Base-by-base conservation (phyloP, 2,113 vertebrate genomes). In the Promerops cafer region DNA sequence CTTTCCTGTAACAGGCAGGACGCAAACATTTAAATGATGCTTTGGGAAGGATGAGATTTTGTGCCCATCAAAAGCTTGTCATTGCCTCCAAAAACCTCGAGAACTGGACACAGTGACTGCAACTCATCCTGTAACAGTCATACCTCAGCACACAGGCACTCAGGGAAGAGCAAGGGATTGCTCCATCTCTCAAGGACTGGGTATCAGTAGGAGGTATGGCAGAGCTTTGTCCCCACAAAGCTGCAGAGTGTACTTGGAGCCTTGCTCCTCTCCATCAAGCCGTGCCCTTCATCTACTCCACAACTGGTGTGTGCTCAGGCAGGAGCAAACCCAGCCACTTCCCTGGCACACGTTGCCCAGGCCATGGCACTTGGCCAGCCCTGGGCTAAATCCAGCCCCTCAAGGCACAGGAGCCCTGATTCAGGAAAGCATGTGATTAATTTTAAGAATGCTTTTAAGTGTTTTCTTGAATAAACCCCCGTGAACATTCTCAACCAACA, bases 361-460 rank as follows among this genome's bases (percentile, higher is more conserved):
- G 14, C 33, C 37, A 35, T 0, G 0, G 68, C 82, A 31, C 52
- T 10, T 16, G 1, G 78, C 49, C 63, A 79, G 27, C 19, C 1
- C 33, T 5, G 35, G 40, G 64, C 69, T 39, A 40, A 54, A 45
- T 13, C 52, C 78, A 72, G 63, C 39, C 53, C 93, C 59, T 82
- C 13, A 22, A 15, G n/a, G 81, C 77, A 49, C 44, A 21, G 0
- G 1, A 89, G 77, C 31, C 42, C 49, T 16, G 4, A 0, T 3
- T 52, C 54, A 56, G 59, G 63, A 66, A 90, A 93, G 71, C 54
- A 44, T 3, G 49, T 27, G 68, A 93, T 56, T 40, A 8, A 91
- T 90, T 90, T 77, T 63, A 88, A 66, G 71, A 93, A 70, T 24
- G 39, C 0, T 0, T 44, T 70, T 3, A 54, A 56, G n/a, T 26